Conservation (phyloP, 2,113 vertebrate species). For the Rhinoptilus africanus region DNA sequence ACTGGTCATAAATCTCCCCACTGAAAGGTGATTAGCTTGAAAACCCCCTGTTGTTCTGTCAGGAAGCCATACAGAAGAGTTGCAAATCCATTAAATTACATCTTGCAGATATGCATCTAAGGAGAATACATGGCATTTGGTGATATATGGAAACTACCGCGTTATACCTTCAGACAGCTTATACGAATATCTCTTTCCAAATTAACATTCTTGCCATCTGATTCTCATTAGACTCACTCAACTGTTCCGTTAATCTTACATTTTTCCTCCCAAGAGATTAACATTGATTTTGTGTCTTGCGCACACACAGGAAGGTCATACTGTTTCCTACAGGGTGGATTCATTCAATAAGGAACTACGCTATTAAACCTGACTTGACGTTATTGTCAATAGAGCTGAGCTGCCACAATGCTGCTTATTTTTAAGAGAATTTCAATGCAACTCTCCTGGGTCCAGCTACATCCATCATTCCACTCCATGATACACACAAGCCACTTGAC, state of each 20-base stretch:
- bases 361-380: slow-evolving; percentile 5
- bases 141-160: neutral
- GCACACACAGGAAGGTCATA: slow-evolving; percentile 27
- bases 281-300: slow-evolving; percentile 21
- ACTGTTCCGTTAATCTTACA: slow-evolving; percentile 5
- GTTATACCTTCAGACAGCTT: neutral
- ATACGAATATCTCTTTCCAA: neutral
- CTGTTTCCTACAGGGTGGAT: slow-evolving; percentile 26
- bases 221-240: slow-evolving; percentile 48
- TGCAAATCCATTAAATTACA: slow-evolving; percentile 8
- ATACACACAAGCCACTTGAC: neutral
- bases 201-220: slow-evolving; percentile 47
- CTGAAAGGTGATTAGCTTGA: slow-evolving; percentile 31
- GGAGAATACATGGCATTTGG: neutral
- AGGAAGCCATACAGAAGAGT: neutral
- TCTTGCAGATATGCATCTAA: neutral
- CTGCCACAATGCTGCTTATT: neutral
- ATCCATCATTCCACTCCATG: neutral
- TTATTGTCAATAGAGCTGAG: slow-evolving; percentile 4
- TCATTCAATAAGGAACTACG: slow-evolving; percentile 37
- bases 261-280: slow-evolving; percentile 20
- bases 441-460: neutral
- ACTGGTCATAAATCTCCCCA: neutral
- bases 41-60: slow-evolving; percentile 11
- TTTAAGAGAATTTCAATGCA: neutral